Percentiles rank a stretch among this genome's conserved stretches.
Conservation (phyloP, 2,113 vertebrate genomes). For the Microtus montanus region DNA sequence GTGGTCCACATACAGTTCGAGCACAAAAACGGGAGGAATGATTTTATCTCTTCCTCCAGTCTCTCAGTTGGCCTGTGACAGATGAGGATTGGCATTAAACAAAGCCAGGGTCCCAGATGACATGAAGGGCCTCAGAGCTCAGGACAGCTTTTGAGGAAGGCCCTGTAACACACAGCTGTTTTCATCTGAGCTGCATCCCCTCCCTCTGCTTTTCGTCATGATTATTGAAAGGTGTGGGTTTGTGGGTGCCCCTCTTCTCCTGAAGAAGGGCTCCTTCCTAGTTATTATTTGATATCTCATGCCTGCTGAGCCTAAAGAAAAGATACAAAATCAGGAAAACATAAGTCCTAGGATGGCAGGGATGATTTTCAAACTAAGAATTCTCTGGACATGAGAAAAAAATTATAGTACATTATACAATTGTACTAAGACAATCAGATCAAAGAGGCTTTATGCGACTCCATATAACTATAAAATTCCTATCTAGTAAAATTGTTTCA, state of each 20-base stretch:
- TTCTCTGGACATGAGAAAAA: not conserved
- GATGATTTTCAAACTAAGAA: not conserved
- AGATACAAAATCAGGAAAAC: not conserved
- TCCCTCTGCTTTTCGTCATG: not conserved
- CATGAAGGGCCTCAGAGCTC: not conserved
- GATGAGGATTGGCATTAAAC: not conserved
- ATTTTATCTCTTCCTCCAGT: not conserved
- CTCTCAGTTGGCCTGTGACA: not conserved
- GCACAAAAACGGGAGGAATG: not conserved
- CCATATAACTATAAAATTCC: not conserved
- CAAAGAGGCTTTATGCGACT: not conserved
- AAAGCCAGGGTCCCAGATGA: not conserved
- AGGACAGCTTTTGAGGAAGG: not conserved
- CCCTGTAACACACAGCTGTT: not conserved
- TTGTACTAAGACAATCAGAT: not conserved
- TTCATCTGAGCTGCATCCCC: not conserved
- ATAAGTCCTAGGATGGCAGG: not conserved
- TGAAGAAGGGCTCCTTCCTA: not conserved
- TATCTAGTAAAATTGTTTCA: not conserved
- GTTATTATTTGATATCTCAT: not conserved
- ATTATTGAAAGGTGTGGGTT: not conserved
- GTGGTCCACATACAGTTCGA: rapidly evolving
- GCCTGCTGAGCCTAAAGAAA: not conserved
- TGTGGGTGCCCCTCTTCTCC: not conserved
- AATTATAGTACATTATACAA: not conserved